These are phyloP conservation scores for Stichopus chloronotus DNA, from an alignment of 35 echinoderm and acorn worm species.

Conservation along the genomic window DNA sequence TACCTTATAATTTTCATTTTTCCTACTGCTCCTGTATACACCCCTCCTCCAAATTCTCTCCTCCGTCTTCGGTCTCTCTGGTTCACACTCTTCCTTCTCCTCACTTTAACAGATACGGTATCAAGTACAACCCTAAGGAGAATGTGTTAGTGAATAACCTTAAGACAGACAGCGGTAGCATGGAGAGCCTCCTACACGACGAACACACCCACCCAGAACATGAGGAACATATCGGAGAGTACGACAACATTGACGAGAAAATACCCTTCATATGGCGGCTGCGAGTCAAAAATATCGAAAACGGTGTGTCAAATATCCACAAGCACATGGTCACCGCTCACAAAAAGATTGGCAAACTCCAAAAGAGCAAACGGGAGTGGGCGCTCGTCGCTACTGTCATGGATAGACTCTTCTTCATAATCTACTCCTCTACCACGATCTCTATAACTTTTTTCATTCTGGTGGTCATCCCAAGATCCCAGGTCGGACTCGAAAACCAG, in stretches of 20 bases:
- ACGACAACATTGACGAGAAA: slow-evolving; percentile 68
- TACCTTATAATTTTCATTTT: too few relatives aligned
- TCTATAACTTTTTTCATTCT: slow-evolving; percentile 77
- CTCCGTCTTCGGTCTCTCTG: too few relatives aligned
- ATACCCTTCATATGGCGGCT: slow-evolving; percentile 31
- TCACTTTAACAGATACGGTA: slow-evolving; percentile 70
- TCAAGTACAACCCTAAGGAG: slow-evolving; percentile 68
- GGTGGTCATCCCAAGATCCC: slow-evolving; percentile 57
- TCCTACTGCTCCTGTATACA: not conserved
- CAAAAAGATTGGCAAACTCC: slow-evolving; percentile 34
- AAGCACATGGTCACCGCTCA: slow-evolving; percentile 64
- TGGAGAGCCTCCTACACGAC: slow-evolving; percentile 31
- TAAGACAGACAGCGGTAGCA: slow-evolving; percentile 34
- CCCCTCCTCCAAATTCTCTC: not conserved
- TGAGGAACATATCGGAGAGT: slow-evolving; percentile 52
- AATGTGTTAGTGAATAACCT: slow-evolving; percentile 48
- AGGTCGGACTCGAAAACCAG: not conserved
- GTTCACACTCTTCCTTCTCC: not conserved
- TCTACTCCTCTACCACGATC: slow-evolving; percentile 90
- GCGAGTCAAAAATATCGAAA: slow-evolving; percentile 80
- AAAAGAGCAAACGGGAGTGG: slow-evolving; percentile 85
- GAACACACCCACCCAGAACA: slow-evolving; percentile 38
- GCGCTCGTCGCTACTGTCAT: slow-evolving; percentile 87
- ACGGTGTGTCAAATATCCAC: slow-evolving; percentile 73
- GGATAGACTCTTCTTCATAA: slow-evolving; percentile 87